These are phyloP conservation scores for Chironomus striatipennis DNA, from an alignment of 1,140 invertebrate species.

Conservation along the genomic window DNA sequence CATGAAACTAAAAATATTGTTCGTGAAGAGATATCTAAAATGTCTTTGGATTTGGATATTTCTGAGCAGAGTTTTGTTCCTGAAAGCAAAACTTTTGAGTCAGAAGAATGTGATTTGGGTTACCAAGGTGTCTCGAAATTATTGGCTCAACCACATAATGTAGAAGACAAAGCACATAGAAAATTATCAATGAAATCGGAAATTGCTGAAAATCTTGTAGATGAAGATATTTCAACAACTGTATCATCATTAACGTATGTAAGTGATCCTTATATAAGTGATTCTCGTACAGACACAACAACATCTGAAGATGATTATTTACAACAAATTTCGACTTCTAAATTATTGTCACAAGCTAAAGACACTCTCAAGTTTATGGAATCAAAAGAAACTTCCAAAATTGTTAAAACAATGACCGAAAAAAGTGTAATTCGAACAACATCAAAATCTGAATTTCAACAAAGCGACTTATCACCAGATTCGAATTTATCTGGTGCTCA, in stretches of 20 bases:
- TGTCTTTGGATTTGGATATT: neutral
- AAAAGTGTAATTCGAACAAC: neutral
- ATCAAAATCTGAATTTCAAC: neutral
- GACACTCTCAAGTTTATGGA: neutral
- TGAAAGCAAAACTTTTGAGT: neutral
- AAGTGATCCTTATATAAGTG: neutral
- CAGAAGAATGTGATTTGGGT: neutral
- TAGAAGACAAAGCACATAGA: neutral
- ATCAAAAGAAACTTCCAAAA: neutral
- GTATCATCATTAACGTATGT: neutral
- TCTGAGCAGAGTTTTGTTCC: neutral
- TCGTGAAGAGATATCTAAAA: neutral
- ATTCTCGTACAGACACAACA: neutral
- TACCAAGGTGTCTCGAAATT: neutral
- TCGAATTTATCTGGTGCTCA: neutral
- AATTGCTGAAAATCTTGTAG: neutral
- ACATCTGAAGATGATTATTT: neutral
- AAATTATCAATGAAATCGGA: neutral
- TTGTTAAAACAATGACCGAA: neutral
- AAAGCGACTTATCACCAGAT: neutral
- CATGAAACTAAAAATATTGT: no score
- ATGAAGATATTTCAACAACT: neutral
- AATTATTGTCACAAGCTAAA: neutral
- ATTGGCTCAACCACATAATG: slow-evolving; percentile 8
- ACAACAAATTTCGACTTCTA: neutral